Evolutionary conservation across 2,888 invertebrate species (phyloP).

Genomic region (Hyppa rectilinea): DNA sequence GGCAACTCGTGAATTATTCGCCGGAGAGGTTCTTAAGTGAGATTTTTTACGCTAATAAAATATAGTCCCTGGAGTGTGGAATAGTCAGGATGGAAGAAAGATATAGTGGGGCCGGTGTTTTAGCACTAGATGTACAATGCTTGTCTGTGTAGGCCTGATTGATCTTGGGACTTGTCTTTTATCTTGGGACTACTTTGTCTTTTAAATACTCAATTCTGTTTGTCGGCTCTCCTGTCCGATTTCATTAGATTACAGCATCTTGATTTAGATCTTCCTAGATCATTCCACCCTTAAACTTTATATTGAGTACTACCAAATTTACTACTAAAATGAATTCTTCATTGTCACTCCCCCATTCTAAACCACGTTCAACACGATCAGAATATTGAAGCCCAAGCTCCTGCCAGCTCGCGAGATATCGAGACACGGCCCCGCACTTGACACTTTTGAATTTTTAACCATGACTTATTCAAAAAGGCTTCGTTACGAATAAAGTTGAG

Average conservation of each 20-base stretch:
- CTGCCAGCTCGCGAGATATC: conserved; percentile 9
- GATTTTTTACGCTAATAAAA: conserved; percentile 55
- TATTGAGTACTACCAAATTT: conserved; percentile 7
- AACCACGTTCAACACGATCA: conserved; percentile 24
- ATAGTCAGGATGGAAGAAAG: conserved; percentile 27
- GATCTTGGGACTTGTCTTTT: conserved; percentile 11
- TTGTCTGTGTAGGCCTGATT: conserved; percentile 27
- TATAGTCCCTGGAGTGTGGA: conserved; percentile 34
- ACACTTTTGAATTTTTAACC: conserved; percentile 66
- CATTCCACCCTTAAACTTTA: conserved; percentile 3
- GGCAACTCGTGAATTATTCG: conserved; percentile 46
- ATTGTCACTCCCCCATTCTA: background rate
- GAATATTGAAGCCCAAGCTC: conserved; percentile 22
- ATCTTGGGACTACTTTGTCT: conserved; percentile 15
- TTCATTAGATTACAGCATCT: background rate
- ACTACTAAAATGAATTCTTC: conserved; percentile 2
- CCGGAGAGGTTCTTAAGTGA: conserved; percentile 20
- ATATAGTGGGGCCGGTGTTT: conserved; percentile 47
- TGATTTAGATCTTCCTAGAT: background rate
- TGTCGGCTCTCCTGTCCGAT: background rate
- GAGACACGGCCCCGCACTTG: conserved; percentile 56
- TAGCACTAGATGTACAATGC: conserved; percentile 16
- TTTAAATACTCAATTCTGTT: background rate
- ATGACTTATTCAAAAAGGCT: conserved; percentile 65
- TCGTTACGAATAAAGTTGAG: conserved; percentile 66